Base-by-base conservation (phyloP, 2,797 vertebrate species). In the Oophaga sylvatica region DNA sequence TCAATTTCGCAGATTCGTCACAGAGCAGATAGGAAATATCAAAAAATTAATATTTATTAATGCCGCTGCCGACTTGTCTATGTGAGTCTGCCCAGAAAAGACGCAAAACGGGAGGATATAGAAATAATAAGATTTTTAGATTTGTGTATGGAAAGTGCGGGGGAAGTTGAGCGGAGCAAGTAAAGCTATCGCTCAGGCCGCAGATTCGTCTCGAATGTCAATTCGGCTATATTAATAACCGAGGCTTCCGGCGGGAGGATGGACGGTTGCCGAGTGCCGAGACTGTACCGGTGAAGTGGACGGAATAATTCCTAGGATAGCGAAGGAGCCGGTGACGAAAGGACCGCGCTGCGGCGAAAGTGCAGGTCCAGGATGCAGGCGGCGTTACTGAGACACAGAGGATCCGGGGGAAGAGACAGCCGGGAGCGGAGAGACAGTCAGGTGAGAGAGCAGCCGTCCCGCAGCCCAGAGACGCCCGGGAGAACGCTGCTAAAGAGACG, bases 401-500 rank as follows among this genome's bases (percentile, higher is more conserved):
- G 89, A 81, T 78, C 80, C 88, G 70, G 80, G 63, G 70, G 79
- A 35, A 84, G 83, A 70, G 75, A 81, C 80, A 80, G 88, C 91
- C 88, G 90, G 73, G 90, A 86, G 83, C 83, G 86, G 89, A 92
- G 92, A 91, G 91, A 91, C 90, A 90, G 90, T 70, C 89, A 79
- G 84, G 89, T 68, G 90, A 80, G 59, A 87, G 60, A 6, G 71
- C 79, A 22, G 57, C 19, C 22, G 15, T 8, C 1, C 82, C 6
- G 68, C 13, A 13, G n/a, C 45, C 53, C 29, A 77, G 41, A 59
- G 60, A 59, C 12, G 17, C 26, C 35, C 8, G 11, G 20, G 77
- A 81, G 48, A 62, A 35, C 5, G 29, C 45, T 9, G n/a, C 12
- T 3, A 35, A 45, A 53, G 35, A 73, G 67, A 70, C 22, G 13